These are phyloP conservation scores for Lytechinus variegatus DNA, from an alignment of 35 echinoderm and acorn worm species.

Conservation along the genomic window DNA sequence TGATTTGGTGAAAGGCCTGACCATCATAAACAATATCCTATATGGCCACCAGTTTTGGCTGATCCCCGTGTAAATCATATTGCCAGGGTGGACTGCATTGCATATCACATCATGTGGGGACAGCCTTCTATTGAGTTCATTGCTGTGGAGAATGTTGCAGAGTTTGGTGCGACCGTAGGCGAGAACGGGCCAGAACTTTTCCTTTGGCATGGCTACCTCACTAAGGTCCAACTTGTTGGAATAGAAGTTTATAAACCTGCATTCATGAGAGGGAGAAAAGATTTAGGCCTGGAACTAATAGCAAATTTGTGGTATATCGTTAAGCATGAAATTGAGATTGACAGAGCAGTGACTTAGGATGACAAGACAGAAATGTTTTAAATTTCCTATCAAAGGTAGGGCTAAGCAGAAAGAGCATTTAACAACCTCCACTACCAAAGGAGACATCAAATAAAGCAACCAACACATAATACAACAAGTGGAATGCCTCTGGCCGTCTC, in stretches of 20 bases:
- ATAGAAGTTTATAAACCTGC: conserved; percentile 77
- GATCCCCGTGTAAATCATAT: conserved; percentile 88
- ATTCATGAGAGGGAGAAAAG: background rate
- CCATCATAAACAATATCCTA: conserved; percentile 68
- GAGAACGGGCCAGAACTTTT: conserved; percentile 78
- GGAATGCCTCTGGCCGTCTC: no score
- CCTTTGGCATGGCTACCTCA: conserved; percentile 61
- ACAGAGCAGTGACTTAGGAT: no score
- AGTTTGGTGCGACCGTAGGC: conserved; percentile 91
- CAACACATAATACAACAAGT: no score
- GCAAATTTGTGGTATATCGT: no score
- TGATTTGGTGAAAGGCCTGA: conserved; percentile 87
- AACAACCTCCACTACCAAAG: no score
- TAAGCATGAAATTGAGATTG: no score
- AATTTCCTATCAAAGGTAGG: no score
- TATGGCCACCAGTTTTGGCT: conserved; percentile 85
- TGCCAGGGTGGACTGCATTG: conserved; percentile 80
- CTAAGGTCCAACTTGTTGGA: conserved; percentile 83
- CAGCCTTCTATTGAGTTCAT: conserved; percentile 71
- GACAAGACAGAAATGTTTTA: no score
- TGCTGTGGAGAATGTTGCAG: conserved; percentile 75
- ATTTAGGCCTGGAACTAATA: background rate
- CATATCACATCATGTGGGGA: conserved; percentile 62
- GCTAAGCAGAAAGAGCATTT: no score
- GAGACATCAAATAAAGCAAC: no score